Evolutionary conservation across 2,113 vertebrate species (phyloP), one percentile per base, ranked within the genome.

Genomic region (Mesoclemmys tuberculata): DNA sequence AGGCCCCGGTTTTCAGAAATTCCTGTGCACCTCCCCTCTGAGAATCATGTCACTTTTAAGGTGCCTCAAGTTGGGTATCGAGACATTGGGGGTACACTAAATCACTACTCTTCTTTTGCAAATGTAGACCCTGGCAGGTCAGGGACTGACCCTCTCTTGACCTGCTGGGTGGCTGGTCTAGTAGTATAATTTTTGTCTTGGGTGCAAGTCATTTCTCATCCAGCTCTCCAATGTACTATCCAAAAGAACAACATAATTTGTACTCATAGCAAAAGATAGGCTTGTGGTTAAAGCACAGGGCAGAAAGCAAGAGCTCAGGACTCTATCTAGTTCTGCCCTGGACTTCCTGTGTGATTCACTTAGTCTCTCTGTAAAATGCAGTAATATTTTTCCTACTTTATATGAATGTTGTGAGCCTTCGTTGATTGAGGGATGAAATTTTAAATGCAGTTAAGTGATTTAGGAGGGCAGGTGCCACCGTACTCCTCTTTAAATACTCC

Each of bases 161-260:
- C 44, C 93, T 84, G 94, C 87, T 94, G 64, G 38, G 84, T 90
- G 94, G 89, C 89, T 22, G 54, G 54, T 74, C 85, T 94, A 58
- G 82, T 90, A 87, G 27, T 94, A 75, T 93, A 94, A 94, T 90
- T 49, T 19, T 90, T 97, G 94, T 82, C 91, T 95, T 87, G 94
- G 1, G 8, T 95, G 87, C 89, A 95, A 68, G 56, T 84, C 89
- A 80, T 96, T 95, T 91, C 82, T 96, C 71, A 90, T 96, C 94
- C 90, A 91, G 86, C 84, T 91, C 93, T 95, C 87, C 85, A 81
- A 94, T 80, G 93, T 94, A 64, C 80, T 92, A 87, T 91, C 89
- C 80, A 93, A 92, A 96, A 94, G n/a, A 75, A 44, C 74, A 41
- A 75, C 27, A 24, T 27, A 46, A 22, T 75, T 75, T 44, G 41